Evolutionary conservation across 2,113 vertebrate genomes (phyloP), one percentile per base, ranked within the genome.

Genomic region (Heterotilapia buettikoferi): DNA sequence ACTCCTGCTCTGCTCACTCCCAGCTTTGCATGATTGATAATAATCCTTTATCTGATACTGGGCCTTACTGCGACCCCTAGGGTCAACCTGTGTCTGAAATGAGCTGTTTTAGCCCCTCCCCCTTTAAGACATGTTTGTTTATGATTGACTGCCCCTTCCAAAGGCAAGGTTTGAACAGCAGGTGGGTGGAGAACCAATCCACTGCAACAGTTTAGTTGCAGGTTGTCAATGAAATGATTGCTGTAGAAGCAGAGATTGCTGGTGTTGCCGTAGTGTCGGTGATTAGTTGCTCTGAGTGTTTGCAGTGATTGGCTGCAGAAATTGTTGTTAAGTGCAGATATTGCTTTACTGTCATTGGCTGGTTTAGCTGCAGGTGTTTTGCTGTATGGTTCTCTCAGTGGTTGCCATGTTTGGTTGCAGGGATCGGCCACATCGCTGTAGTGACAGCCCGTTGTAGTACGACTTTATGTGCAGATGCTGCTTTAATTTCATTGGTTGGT

Each of bases 121-220:
- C 36, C 3, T 71, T 9, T 68, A 40, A 13, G 33, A 68, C 12
- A 9, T 7, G 5, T 9, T 45, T 16, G 38, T 3, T 45, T 26
- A 43, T 45, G 38, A 3, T 26, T 6, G 21, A 24, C 68, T 0
- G 38, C 38, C 0, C 0, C 66, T 1, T 13, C 3, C 66, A 6
- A 73, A 45, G n/a, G 21, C 0, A 1, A 73, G 38, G 66, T 24
- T 0, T 45, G 66, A 73, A 40, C 66, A 45, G 68, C 68, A 18
- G 68, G 40, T 36, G 31, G 16, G 2, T 45, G 68, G 68, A 73
- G 38, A 6, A 6, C 1, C n/a, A 16, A 10, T 26, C 5, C 5
- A 43, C 63, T 3, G 6, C 54, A 57, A 56, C 24, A 4, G 57
- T 61, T 61, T 33, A 61, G 57, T 61, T 61, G 16, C 57, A 61